A percentile compares a stretch with the other conserved stretches of the same genome.
Conservation (phyloP, 2,888 invertebrate species). For the Junonia oenone region DNA sequence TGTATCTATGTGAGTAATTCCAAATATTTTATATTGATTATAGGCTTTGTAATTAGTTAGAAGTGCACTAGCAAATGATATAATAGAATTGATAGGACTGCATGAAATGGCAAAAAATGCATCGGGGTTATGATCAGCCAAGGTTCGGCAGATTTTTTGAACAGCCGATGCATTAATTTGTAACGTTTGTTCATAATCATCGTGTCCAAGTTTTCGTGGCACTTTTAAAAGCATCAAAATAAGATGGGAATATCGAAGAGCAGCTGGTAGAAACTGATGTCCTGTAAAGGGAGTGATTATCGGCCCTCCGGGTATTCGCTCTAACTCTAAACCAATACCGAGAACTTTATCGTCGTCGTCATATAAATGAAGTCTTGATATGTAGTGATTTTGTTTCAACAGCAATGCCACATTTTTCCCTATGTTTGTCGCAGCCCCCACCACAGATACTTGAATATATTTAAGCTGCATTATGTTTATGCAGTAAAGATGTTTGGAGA, state of each 20-base stretch:
- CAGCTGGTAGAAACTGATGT: slow-evolving; percentile 35
- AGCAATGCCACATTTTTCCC: slow-evolving; percentile 51
- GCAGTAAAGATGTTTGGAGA: neutral
- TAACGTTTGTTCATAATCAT: slow-evolving; percentile 49
- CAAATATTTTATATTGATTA: slow-evolving; percentile 53
- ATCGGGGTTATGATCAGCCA: slow-evolving; percentile 45
- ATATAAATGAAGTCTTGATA: slow-evolving; percentile 45
- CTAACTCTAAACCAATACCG: slow-evolving; percentile 46
- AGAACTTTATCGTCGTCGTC: slow-evolving; percentile 46
- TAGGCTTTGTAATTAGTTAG: slow-evolving; percentile 45
- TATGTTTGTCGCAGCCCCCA: slow-evolving; percentile 51
- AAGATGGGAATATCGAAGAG: slow-evolving; percentile 43
- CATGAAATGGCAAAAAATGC: slow-evolving; percentile 54
- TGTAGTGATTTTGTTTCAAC: slow-evolving; percentile 47
- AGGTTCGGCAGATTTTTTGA: slow-evolving; percentile 43
- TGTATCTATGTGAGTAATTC: slow-evolving; percentile 53
- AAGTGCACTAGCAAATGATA: slow-evolving; percentile 52
- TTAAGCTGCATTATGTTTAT: slow-evolving; percentile 14
- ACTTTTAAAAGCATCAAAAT: slow-evolving; percentile 47
- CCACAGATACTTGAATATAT: slow-evolving; percentile 49
- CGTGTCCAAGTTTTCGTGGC: slow-evolving; percentile 39
- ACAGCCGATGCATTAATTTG: slow-evolving; percentile 46
- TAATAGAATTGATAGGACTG: slow-evolving; percentile 52
- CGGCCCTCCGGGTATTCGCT: slow-evolving; percentile 46
- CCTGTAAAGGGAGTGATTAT: slow-evolving; percentile 38